Percentiles rank a stretch among this genome's conserved stretches.
These are phyloP conservation scores for Argyresthia goedartella DNA, from an alignment of 2,888 invertebrate genomes.

Conservation along the genomic window DNA sequence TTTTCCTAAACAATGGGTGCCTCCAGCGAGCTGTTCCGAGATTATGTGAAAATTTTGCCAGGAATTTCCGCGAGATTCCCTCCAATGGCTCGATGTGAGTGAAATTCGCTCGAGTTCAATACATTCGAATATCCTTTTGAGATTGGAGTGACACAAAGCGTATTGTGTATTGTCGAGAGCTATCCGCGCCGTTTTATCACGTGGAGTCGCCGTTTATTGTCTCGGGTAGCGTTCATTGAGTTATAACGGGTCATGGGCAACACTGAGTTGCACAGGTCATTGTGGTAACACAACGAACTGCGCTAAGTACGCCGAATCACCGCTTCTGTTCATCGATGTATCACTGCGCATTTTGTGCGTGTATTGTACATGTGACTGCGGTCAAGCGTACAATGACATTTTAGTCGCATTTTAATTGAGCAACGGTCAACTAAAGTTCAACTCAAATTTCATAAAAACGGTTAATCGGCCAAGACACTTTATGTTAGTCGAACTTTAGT, in stretches of 20 bases:
- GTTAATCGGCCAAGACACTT: too few relatives aligned
- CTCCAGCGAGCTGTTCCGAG: conserved; percentile 22
- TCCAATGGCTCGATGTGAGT: conserved; percentile 37
- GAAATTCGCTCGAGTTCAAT: conserved; percentile 54
- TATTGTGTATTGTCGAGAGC: conserved; percentile 57
- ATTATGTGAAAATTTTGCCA: conserved; percentile 37
- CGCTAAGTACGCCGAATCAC: too few relatives aligned
- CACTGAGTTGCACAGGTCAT: background rate
- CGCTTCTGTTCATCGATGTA: too few relatives aligned
- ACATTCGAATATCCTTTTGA: conserved; percentile 60
- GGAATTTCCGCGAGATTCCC: conserved; percentile 34
- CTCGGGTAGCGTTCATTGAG: conserved; percentile 19
- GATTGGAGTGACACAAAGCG: conserved; percentile 61
- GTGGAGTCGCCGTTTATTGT: conserved; percentile 37
- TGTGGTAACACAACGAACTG: too few relatives aligned
- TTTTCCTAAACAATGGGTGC: conserved; percentile 37
- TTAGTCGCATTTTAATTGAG: too few relatives aligned
- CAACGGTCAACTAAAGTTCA: too few relatives aligned
- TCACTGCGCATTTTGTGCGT: too few relatives aligned
- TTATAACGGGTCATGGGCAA: conserved; percentile 11
- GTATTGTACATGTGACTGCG: too few relatives aligned
- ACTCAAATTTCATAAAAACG: too few relatives aligned
- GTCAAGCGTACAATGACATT: too few relatives aligned
- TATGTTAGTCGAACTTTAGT: too few relatives aligned
- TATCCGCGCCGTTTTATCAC: conserved; percentile 44